phyloP scores from a whole-genome alignment of 2,888 invertebrate species.

The Drosophila helvetica region DNA sequence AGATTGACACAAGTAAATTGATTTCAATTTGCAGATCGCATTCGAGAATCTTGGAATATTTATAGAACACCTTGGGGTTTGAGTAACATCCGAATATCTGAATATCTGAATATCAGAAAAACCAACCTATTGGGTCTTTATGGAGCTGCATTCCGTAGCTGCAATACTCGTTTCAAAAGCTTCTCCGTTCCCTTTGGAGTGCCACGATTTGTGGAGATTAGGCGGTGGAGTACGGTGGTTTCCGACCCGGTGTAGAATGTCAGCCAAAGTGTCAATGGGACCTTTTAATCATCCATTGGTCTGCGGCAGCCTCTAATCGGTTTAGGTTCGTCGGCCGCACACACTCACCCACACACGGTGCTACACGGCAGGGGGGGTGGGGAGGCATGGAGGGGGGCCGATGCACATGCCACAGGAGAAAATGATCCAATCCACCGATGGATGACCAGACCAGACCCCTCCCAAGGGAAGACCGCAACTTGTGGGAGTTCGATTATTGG shows the following conservation, averaged over 20 bases:
- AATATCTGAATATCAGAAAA: too few relatives aligned
- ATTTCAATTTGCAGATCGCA: background rate
- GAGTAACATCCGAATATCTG: too few relatives aligned
- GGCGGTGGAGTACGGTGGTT: background rate
- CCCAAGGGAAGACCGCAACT: slow-evolving; percentile 16
- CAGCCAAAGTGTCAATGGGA: slow-evolving; percentile 6
- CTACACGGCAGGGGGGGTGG: slow-evolving; percentile 10
- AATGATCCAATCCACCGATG: slow-evolving; percentile 35
- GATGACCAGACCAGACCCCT: background rate
- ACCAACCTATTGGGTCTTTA: too few relatives aligned
- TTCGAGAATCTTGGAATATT: background rate
- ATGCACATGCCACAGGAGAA: slow-evolving; percentile 57
- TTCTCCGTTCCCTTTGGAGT: too few relatives aligned
- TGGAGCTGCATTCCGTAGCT: too few relatives aligned
- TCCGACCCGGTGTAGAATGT: slow-evolving; percentile 5
- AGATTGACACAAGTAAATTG: slow-evolving; percentile 31
- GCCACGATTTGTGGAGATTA: background rate
- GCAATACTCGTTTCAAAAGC: too few relatives aligned
- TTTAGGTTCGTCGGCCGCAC: slow-evolving; percentile 39
- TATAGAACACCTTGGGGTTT: too few relatives aligned
- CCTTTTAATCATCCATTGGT: slow-evolving; percentile 15
- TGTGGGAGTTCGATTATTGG: slow-evolving; percentile 3
- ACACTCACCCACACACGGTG: slow-evolving; percentile 33
- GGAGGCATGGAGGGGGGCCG: slow-evolving; percentile 8
- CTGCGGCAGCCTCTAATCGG: slow-evolving; percentile 54